These are phyloP conservation scores for Cygnus buccinator DNA, from an alignment of 2,113 vertebrate genomes.

Conservation along the genomic window DNA sequence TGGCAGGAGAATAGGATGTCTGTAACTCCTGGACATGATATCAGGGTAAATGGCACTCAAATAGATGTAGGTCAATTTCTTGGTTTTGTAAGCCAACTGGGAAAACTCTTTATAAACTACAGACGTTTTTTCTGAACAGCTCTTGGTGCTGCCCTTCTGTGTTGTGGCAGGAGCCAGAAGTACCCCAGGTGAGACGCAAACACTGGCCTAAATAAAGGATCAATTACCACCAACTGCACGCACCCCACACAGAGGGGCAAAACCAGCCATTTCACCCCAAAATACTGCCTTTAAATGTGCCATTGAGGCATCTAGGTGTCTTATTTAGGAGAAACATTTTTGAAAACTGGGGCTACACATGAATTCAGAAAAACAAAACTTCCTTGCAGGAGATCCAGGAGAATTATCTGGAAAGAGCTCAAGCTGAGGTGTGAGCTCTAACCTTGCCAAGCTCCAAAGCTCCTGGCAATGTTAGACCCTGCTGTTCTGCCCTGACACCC, in stretches of 20 bases:
- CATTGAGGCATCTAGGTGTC: not conserved
- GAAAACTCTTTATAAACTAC: not conserved
- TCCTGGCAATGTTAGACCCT: not conserved
- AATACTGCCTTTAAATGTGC: not conserved
- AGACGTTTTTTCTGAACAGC: not conserved
- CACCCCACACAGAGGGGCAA: not conserved
- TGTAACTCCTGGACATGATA: not conserved
- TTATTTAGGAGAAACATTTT: not conserved
- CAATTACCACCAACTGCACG: not conserved
- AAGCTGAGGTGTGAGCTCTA: not conserved
- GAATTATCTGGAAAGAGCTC: not conserved
- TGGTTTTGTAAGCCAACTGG: not conserved
- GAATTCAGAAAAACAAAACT: not conserved
- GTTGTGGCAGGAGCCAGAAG: not conserved
- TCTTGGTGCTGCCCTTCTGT: not conserved
- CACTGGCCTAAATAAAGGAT: not conserved
- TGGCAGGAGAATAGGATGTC: not conserved
- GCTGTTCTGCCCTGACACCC: not conserved
- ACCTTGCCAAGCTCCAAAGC: not conserved
- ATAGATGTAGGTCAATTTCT: not conserved
- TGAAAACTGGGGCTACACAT: not conserved
- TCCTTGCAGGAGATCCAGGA: not conserved
- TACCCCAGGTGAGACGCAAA: not conserved
- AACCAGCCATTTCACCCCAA: not conserved
- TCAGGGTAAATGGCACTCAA: not conserved